Base-by-base conservation (phyloP, 2,113 vertebrate genomes). In the Syrmaticus mikado region DNA sequence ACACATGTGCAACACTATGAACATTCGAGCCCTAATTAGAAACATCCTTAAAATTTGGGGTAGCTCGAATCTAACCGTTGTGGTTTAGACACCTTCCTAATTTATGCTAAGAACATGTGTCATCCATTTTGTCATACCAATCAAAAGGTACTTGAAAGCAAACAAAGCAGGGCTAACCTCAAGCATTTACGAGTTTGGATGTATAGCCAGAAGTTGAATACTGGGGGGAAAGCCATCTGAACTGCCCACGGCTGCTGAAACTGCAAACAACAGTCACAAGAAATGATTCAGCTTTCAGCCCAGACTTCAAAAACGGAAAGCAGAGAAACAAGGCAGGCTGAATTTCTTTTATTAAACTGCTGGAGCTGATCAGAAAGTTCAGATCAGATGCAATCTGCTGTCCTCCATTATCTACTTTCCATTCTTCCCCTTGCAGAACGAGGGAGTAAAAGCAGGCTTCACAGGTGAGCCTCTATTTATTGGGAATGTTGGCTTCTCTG, bases 331-430 rank as follows among this genome's bases (percentile, higher is more conserved):
- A 45, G 15, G 9, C 6, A 2, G 52, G 68, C 21, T 1, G 2
- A 60, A 28, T 5, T 71, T 34, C 10, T 62, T 71, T 34, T 43
- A 27, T 13, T 53, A 11, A 82, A 38, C 3, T 22, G 11, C 18
- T 36, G 32, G 48, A 19, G 13, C 18, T 6, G 45, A 68, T 25
- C 66, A 53, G 62, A 11, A 45, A 36, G 28, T 16, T 74, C 27
- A 48, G 64, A 46, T n/a, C 17, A 61, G 61, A 20, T 8, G 5
- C 1, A 21, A 75, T n/a, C n/a, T 21, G 20, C 11, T 0, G 0
- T n/a, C 43, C 32, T 58, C 20, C 48, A 10, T 12, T 18, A 15
- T 17, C 45, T 36, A 5, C 55, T 77, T 76, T 11, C 68, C 19
- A 58, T 8, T 73, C 10, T 45, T 87, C 62, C 19, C 64, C 77